Evolutionary conservation across 2,888 invertebrate species (phyloP), one percentile per base, ranked within the genome.

Genomic region (Zeuzera pyrina): DNA sequence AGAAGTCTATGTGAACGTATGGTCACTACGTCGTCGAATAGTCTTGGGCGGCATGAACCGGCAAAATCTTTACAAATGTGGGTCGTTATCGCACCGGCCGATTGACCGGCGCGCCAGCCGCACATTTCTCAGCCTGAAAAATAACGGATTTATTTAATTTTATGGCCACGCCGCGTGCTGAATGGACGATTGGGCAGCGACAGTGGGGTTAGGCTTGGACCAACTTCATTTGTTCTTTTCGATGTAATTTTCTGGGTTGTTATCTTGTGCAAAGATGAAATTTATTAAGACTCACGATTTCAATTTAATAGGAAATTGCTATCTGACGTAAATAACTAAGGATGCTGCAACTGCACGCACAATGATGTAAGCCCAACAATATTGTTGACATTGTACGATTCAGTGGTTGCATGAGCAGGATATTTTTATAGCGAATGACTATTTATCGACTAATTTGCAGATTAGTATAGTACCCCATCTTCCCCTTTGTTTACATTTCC

Each of bases 121-220:
- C 53, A 53, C 65, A 70, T 73, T 69, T 66, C 76, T 76, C 76
- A 76, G 74, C 65, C 71, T 83, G 81, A 83, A 83, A 83, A 83
- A 83, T 83, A 74, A 78, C 77, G 78, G 79, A 76, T 79, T 83
- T 81, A 79, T 78, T 81, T 77, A 81, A 81, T 79, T 79, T 83
- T 79, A 83, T 79, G 76, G 72, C 67, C 67, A 42, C 51, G 70
- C 77, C 69, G 70, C 79, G 81, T 77, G 78, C 76, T 73, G 81
- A 78, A 79, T 81, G 72, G 71, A 50, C 71, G 78, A 78, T 81
- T 76, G 77, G 64, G 51, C 55, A 45, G 53, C 43, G 38, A 40
- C 16, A 25, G 33, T 34, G 48, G 42, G 30, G 47, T 35, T 37
- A 29, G 29, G 37, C 29, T 25, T 25, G 25, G 25, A n/a, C n/a